Evolutionary conservation across 2,797 vertebrate species (phyloP), one percentile per base, ranked within the genome.

Genomic region (Craterocephalus amniculus): DNA sequence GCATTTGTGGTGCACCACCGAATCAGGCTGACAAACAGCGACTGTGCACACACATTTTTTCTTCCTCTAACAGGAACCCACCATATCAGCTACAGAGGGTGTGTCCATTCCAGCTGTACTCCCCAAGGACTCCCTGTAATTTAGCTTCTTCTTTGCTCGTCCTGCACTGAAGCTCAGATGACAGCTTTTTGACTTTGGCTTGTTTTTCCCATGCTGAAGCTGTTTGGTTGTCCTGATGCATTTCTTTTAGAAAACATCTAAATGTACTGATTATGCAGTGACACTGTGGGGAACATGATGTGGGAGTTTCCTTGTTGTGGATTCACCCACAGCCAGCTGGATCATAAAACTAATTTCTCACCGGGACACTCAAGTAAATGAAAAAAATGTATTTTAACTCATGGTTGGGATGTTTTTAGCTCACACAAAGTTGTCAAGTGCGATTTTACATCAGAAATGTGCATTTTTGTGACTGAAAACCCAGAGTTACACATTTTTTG

Each of bases 51-150:
- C 5, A 10, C 14, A 20, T 31, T 24, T 57, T 48, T 55, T 48
- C 49, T 43, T 26, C 12, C 48, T 52, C 36, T 7, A 74, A 68
- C 80, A 87, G 79, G 78, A 84, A 54, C 65, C 75, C 76, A 77
- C 74, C 74, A n/a, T 84, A 84, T 89, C 87, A 78, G 83, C 82
- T 69, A 1, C 51, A 29, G 86, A 83, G 90, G 91, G 90, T 87
- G 92, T 89, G 89, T 88, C 89, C 79, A 16, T 65, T 85, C 85
- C 89, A 90, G 86, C 85, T 90, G 87, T 57, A 58, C 79, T 90
- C 89, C 80, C 83, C 35, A 26, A 89, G 76, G 88, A 89, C 83
- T 91, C 88, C 87, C 89, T 91, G 81, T 91, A 87, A 91, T 91
- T 92, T 91, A 14, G 77, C n/a, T n/a, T n/a, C 78, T 89, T 82